These are phyloP conservation scores for Sarcophaga caerulescens DNA, from an alignment of 2,888 invertebrate genomes.

Conservation along the genomic window DNA sequence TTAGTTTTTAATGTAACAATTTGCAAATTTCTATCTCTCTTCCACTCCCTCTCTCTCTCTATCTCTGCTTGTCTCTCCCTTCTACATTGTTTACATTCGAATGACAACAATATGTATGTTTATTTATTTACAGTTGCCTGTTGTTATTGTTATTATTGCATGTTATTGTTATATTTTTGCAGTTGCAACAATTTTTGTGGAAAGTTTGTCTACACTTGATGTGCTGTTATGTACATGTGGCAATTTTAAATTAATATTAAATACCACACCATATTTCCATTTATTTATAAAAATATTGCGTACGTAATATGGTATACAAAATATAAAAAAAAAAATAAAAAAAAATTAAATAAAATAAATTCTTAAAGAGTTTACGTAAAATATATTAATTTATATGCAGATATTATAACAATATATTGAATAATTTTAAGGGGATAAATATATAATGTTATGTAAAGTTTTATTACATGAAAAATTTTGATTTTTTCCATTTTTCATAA, in stretches of 20 bases:
- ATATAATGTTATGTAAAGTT: too few relatives aligned
- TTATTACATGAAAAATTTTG: too few relatives aligned
- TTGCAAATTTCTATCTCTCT: background rate
- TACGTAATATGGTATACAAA: too few relatives aligned
- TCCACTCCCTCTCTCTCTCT: too few relatives aligned
- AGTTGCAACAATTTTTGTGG: constrained; percentile 16
- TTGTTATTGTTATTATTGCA: background rate
- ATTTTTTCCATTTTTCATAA: too few relatives aligned
- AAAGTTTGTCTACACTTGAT: constrained; percentile 11
- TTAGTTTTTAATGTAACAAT: constrained; percentile 13
- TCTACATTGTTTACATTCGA: constrained; percentile 18
- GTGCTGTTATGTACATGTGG: constrained; percentile 19
- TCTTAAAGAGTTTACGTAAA: too few relatives aligned
- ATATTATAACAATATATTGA: too few relatives aligned
- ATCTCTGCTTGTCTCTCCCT: too few relatives aligned
- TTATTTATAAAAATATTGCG: constrained; percentile 5
- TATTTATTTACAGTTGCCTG: constrained; percentile 1
- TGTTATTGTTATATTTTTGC: background rate
- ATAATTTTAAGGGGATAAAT: too few relatives aligned
- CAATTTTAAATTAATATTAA: constrained; percentile 48
- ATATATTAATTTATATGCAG: too few relatives aligned
- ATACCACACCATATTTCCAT: constrained; percentile 9
- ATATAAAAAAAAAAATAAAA: too few relatives aligned
- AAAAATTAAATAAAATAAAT: too few relatives aligned
- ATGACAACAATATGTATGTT: background rate